These are phyloP conservation scores for Taenioides sp. DNA, from an alignment of 2,797 vertebrate genomes.

Conservation along the genomic window DNA sequence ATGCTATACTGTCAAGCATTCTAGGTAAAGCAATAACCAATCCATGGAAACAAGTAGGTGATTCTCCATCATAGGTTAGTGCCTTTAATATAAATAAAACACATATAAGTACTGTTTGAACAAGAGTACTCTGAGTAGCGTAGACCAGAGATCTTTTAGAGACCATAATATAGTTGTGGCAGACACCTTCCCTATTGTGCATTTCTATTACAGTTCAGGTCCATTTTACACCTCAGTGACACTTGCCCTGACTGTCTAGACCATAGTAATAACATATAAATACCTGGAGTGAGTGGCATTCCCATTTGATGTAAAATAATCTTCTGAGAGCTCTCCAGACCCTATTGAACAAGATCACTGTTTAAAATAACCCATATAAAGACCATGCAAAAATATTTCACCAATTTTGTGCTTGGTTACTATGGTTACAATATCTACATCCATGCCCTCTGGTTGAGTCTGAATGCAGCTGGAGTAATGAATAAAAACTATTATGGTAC, in stretches of 20 bases:
- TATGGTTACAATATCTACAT: background rate
- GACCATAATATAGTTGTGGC: slow-evolving; percentile 20
- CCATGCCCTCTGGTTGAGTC: slow-evolving; percentile 11
- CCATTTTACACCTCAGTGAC: slow-evolving; percentile 63
- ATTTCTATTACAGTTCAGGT: slow-evolving; percentile 38
- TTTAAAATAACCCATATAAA: background rate
- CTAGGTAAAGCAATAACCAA: no score
- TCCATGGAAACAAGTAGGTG: no score
- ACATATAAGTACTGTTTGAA: no score
- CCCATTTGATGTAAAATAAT: slow-evolving; percentile 71
- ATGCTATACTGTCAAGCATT: no score
- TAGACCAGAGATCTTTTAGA: background rate
- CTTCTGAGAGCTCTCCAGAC: slow-evolving; percentile 49
- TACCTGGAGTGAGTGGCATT: slow-evolving; percentile 71
- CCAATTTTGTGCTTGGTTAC: background rate
- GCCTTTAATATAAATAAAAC: no score
- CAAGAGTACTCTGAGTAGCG: background rate
- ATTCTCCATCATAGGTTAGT: no score
- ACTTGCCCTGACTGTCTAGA: slow-evolving; percentile 69
- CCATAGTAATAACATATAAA: slow-evolving; percentile 71
- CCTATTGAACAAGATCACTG: slow-evolving; percentile 53
- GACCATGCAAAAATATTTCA: background rate
- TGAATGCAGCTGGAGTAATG: slow-evolving; percentile 41
- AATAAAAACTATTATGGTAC: slow-evolving; percentile 47
- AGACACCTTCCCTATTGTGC: slow-evolving; percentile 27